Evolutionary conservation across 2,113 vertebrate species (phyloP).

Genomic region (Xenopus borealis): DNA sequence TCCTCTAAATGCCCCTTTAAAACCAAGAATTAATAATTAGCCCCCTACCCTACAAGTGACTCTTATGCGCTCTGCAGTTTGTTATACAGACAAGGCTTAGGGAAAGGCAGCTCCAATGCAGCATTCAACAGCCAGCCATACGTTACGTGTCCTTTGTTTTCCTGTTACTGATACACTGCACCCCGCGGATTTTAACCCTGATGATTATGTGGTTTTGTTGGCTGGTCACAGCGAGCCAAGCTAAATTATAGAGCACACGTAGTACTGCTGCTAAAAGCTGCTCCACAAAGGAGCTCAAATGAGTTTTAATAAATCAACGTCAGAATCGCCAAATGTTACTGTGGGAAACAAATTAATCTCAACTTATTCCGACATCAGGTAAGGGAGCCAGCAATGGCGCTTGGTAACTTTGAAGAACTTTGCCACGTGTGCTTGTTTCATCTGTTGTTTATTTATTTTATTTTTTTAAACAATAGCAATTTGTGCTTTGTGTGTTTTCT

Average conservation of each 20-base stretch:
- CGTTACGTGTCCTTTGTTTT: too few species aligned
- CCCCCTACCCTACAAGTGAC: too few species aligned
- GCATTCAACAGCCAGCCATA: too few species aligned
- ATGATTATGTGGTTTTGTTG: conserved; percentile 5
- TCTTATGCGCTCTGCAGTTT: too few species aligned
- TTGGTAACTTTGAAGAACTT: not conserved
- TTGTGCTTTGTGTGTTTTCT: not conserved
- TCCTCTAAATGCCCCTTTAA: too few species aligned
- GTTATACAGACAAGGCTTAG: too few species aligned
- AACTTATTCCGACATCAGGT: not conserved
- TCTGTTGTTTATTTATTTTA: not conserved
- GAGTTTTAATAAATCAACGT: conserved; percentile 24
- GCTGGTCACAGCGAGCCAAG: not conserved
- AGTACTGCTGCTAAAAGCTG: conserved; percentile 6
- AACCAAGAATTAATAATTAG: too few species aligned
- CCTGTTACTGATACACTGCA: not conserved
- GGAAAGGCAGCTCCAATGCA: too few species aligned
- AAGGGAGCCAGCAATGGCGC: not conserved
- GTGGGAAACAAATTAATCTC: conserved; percentile 8
- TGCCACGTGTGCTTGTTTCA: not conserved
- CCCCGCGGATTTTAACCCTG: not conserved
- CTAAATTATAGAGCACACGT: not conserved
- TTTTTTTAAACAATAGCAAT: conserved; percentile 6
- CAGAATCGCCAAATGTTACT: conserved; percentile 9
- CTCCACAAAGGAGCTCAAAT: conserved; percentile 8